Evolutionary conservation across 2,113 vertebrate genomes (phyloP).

Genomic region (Pagrus major): DNA sequence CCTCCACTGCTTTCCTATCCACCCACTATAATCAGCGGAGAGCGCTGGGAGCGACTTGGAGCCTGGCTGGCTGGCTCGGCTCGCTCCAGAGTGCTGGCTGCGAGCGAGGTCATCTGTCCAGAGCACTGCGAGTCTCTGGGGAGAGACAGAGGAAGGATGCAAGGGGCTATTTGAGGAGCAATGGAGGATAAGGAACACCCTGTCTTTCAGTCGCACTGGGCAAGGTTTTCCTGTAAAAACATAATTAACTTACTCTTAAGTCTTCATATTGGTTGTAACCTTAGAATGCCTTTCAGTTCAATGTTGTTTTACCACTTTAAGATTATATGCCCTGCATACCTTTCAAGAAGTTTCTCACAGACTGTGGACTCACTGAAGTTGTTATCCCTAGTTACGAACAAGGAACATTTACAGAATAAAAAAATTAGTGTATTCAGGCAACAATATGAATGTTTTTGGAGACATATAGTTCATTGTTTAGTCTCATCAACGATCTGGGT

Average conservation of each 20-base stretch:
- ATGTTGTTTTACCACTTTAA: neutral
- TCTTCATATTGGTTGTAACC: neutral
- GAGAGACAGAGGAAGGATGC: slow-evolving; percentile 22
- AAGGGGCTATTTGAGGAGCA: slow-evolving; percentile 48
- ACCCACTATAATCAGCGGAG: slow-evolving; percentile 67
- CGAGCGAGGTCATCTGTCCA: slow-evolving; percentile 72
- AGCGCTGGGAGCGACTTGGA: slow-evolving; percentile 57
- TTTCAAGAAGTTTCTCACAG: neutral
- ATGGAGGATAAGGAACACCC: slow-evolving; percentile 33
- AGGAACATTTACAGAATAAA: neutral
- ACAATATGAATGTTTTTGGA: no score
- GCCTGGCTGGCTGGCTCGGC: slow-evolving; percentile 68
- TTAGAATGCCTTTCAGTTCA: neutral
- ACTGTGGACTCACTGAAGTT: neutral
- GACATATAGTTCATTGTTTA: no score
- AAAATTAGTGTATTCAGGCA: no score
- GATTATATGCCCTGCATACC: neutral
- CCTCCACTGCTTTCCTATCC: slow-evolving; percentile 51
- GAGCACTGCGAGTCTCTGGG: slow-evolving; percentile 46
- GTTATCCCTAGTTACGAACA: neutral
- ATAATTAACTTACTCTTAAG: slow-evolving; percentile 3
- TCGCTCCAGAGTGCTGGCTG: slow-evolving; percentile 63
- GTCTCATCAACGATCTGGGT: no score
- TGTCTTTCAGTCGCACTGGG: slow-evolving; percentile 10
- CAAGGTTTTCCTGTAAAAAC: slow-evolving; percentile 37